phyloP scores from a whole-genome alignment of 1,140 invertebrate species.

The Trichonephila clavata region DNA sequence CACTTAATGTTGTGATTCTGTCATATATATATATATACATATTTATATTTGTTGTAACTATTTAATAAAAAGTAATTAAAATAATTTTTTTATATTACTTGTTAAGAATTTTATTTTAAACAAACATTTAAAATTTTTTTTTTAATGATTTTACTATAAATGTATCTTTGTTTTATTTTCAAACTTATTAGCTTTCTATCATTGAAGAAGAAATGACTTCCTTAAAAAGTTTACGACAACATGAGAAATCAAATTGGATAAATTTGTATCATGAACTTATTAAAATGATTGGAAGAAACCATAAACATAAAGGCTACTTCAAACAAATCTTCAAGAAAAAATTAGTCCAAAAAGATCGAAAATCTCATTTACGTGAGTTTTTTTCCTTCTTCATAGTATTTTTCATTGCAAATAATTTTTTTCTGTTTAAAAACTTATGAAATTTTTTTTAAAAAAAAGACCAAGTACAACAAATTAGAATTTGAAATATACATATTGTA shows the following conservation, averaged over 20 bases:
- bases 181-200: slow-evolving; percentile 4
- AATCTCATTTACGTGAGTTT: neutral
- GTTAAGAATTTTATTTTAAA: too few relatives aligned
- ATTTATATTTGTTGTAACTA: too few relatives aligned
- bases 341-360: neutral
- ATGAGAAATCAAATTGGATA: slow-evolving; percentile 46
- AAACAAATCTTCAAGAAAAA: slow-evolving; percentile 64
- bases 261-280: slow-evolving; percentile 33
- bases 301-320: slow-evolving; percentile 57
- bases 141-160: neutral
- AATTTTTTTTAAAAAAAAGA: too few relatives aligned
- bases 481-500: too few relatives aligned
- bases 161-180: neutral
- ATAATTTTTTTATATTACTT: too few relatives aligned
- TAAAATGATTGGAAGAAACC: slow-evolving; percentile 29
- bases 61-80: too few relatives aligned
- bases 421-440: too few relatives aligned
- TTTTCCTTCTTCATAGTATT: neutral
- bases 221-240: neutral
- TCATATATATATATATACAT: too few relatives aligned
- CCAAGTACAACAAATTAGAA: too few relatives aligned
- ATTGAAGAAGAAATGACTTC: neutral
- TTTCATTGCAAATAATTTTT: neutral
- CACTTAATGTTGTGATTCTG: too few relatives aligned
- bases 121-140: too few relatives aligned